These are phyloP conservation scores for Seriola dumerili DNA, from an alignment of 2,113 vertebrate species.

Conservation along the genomic window DNA sequence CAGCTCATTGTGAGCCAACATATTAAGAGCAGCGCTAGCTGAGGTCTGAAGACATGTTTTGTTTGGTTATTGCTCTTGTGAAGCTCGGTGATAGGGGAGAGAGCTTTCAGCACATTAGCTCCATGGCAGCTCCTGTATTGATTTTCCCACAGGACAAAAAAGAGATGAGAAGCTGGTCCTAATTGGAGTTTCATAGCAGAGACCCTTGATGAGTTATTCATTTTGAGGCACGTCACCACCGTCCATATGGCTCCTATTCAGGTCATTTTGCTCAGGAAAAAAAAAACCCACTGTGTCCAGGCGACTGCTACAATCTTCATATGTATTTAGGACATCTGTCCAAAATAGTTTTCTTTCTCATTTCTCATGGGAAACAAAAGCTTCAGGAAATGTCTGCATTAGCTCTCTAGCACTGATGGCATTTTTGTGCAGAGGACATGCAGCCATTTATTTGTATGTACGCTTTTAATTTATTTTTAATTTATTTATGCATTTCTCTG, in stretches of 20 bases:
- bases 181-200: constrained; percentile 66
- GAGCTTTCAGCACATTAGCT: constrained; percentile 60
- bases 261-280: constrained; percentile 27
- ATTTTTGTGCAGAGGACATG: constrained; percentile 8
- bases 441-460: not conserved
- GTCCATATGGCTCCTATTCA: constrained; percentile 36
- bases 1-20: constrained; percentile 50
- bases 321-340: constrained; percentile 15
- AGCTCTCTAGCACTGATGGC: constrained; percentile 14
- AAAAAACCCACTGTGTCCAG: not conserved
- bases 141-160: constrained; percentile 65
- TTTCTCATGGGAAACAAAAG: not conserved
- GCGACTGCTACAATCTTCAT: not conserved
- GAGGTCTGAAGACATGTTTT: constrained; percentile 52
- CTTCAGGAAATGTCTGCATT: not conserved
- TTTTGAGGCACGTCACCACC: constrained; percentile 42
- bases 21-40: constrained; percentile 28
- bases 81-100: constrained; percentile 31
- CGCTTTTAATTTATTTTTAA: constrained; percentile 21
- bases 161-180: constrained; percentile 50
- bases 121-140: constrained; percentile 64
- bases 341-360: constrained; percentile 5
- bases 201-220: constrained; percentile 58
- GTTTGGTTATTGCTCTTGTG: constrained; percentile 44
- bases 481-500: constrained; percentile 13